Conservation (phyloP, 2,888 invertebrate genomes). For the Notocelia uddmanniana region DNA sequence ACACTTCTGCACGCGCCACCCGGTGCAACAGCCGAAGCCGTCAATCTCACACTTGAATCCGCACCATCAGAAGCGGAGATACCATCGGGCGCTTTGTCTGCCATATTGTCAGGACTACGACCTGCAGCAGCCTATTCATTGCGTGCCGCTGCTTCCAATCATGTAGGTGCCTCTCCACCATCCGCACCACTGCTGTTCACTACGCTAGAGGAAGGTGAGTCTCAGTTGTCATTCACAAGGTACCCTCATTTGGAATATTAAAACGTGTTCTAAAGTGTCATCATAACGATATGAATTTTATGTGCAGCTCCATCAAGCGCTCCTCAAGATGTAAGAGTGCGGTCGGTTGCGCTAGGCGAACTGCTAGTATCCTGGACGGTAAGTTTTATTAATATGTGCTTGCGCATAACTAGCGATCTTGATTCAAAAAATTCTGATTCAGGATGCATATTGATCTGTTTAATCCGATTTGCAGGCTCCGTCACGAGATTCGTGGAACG, state of each 20-base stretch:
- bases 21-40: conserved; percentile 51
- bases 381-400: conserved; percentile 45
- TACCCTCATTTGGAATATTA: neutral
- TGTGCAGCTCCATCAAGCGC: conserved; percentile 88
- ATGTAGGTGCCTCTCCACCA: conserved; percentile 89
- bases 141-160: conserved; percentile 89
- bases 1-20: conserved; percentile 49
- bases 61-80: conserved; percentile 53
- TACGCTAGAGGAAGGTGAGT: conserved; percentile 90
- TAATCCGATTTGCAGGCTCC: conserved; percentile 81
- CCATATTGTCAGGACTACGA: conserved; percentile 82
- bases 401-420: neutral
- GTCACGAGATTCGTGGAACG: conserved; percentile 88
- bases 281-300: neutral
- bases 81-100: conserved; percentile 34
- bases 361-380: conserved; percentile 91
- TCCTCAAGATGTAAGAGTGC: conserved; percentile 88
- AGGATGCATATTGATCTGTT: neutral
- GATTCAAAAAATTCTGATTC: neutral
- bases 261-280: neutral
- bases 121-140: conserved; percentile 90
- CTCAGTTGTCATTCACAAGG: neutral
- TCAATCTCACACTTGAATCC: conserved; percentile 63
- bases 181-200: conserved; percentile 88
- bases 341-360: conserved; percentile 88